These are phyloP conservation scores for Menidia beryllina DNA, from an alignment of 2,113 vertebrate species.

Conservation along the genomic window DNA sequence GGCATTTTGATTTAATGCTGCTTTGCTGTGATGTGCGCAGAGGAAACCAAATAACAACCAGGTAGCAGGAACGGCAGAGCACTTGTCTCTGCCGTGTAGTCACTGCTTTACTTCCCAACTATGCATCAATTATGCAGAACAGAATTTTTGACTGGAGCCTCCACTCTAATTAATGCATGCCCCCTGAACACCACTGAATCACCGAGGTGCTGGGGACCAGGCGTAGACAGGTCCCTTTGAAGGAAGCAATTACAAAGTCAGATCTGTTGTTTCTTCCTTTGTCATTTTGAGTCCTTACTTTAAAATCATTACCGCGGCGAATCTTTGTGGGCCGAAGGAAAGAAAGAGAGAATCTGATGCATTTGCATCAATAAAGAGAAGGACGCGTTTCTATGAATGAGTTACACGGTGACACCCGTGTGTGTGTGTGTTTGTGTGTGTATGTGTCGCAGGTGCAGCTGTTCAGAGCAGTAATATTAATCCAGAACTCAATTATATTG, in stretches of 20 bases:
- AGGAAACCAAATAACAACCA: slow-evolving; percentile 12
- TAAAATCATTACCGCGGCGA: not conserved
- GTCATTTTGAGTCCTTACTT: not conserved
- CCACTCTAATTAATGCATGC: slow-evolving; percentile 22
- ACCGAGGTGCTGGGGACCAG: slow-evolving; percentile 17
- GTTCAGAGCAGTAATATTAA: slow-evolving; percentile 4
- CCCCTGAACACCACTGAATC: slow-evolving; percentile 9
- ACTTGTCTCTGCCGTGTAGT: slow-evolving; percentile 22
- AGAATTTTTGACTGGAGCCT: not conserved
- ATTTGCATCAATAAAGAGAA: not conserved
- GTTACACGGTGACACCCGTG: slow-evolving; percentile 1
- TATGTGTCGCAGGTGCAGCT: not conserved
- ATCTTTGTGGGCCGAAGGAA: not conserved
- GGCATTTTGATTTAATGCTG: not conserved
- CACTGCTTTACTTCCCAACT: slow-evolving; percentile 17
- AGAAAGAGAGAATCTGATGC: not conserved
- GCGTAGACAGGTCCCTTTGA: not conserved
- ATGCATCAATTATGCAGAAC: slow-evolving; percentile 35
- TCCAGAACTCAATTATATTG: not conserved
- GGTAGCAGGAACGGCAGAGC: not conserved
- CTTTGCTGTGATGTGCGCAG: slow-evolving; percentile 3
- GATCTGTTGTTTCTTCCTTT: not conserved
- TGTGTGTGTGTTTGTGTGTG: too few species aligned
- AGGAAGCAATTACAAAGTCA: not conserved
- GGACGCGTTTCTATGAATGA: not conserved